phyloP scores from a whole-genome alignment of 2,113 vertebrate genomes.

The Montifringilla adamsi region DNA sequence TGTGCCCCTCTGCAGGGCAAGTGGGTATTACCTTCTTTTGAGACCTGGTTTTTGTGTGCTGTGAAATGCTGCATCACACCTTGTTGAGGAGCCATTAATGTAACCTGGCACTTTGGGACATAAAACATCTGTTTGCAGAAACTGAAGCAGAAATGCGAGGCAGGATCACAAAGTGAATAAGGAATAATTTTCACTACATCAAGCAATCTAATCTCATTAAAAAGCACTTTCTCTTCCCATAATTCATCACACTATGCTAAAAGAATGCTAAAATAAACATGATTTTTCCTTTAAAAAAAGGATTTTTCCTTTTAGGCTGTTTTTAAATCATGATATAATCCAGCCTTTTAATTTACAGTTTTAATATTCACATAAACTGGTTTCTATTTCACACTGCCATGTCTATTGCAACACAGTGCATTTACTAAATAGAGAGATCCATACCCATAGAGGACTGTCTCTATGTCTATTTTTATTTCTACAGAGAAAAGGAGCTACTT shows the following conservation, averaged over 20 bases:
- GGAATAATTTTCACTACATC: conserved; percentile 8
- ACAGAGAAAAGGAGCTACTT: not conserved
- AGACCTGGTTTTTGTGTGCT: not conserved
- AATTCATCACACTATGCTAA: not conserved
- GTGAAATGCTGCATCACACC: not conserved
- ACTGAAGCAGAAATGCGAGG: not conserved
- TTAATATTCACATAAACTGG: not conserved
- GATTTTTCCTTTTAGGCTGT: not conserved
- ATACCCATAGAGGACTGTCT: not conserved
- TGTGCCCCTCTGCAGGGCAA: not conserved
- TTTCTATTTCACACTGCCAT: not conserved
- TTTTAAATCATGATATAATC: not conserved
- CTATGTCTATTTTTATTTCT: not conserved
- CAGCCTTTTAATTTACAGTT: not conserved
- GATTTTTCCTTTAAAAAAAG: not conserved
- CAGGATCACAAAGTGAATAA: not conserved
- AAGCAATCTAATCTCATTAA: conserved; percentile 25
- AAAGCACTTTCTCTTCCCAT: conserved; percentile 18
- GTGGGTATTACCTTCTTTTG: not conserved
- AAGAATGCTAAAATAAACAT: not conserved
- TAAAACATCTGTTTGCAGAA: conserved; percentile 3
- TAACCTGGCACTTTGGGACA: not conserved
- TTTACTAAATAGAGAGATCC: not conserved
- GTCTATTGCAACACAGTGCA: not conserved
- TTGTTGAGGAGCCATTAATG: not conserved